phyloP scores from a whole-genome alignment of 2,888 invertebrate species.

The Salticus scenicus region DNA sequence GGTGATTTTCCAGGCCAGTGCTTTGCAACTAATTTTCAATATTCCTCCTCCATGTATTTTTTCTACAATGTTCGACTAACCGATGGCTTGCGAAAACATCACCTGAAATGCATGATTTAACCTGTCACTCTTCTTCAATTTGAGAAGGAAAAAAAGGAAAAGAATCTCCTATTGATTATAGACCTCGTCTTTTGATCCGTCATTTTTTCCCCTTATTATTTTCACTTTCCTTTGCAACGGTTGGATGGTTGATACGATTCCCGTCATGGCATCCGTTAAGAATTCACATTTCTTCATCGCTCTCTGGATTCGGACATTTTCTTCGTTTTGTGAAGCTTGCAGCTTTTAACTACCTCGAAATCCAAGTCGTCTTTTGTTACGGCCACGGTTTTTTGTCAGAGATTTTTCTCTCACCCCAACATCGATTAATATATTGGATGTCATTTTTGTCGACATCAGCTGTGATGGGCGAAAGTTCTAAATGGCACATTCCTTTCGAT shows the following conservation, averaged over 20 bases:
- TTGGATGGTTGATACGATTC: background rate
- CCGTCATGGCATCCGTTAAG: background rate
- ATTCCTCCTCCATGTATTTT: background rate
- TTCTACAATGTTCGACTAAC: background rate
- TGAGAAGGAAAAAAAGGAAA: background rate
- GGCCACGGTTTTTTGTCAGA: background rate
- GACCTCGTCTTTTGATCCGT: background rate
- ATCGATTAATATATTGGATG: constrained; percentile 32
- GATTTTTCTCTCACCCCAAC: background rate
- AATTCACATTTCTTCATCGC: constrained; percentile 20
- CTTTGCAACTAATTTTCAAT: background rate
- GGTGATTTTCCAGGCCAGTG: background rate
- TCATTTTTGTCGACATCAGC: constrained; percentile 11
- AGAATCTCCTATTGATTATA: background rate
- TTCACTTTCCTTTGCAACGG: background rate
- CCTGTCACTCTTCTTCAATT: background rate
- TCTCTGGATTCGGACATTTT: constrained; percentile 17
- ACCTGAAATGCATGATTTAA: background rate
- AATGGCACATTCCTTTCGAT: background rate
- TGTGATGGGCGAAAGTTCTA: background rate
- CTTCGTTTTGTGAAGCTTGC: constrained; percentile 51
- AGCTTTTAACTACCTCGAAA: constrained; percentile 57
- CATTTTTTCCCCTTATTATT: background rate
- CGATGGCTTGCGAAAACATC: background rate
- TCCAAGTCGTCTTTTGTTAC: constrained; percentile 2